These are phyloP conservation scores for Psittacula echo DNA, from an alignment of 2,797 vertebrate species.

Conservation along the genomic window DNA sequence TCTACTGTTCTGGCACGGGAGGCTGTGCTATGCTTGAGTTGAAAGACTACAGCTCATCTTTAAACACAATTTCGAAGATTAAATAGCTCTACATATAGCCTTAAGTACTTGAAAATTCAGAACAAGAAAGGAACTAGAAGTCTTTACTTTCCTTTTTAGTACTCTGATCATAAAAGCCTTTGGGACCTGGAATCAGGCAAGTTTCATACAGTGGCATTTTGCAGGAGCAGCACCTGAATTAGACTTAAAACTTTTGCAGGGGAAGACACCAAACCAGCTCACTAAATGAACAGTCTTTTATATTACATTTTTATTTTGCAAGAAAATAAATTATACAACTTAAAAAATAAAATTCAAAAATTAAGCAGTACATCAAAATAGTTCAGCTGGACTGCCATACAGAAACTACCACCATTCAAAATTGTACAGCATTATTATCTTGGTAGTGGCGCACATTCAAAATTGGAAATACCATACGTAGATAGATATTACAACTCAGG, in stretches of 20 bases:
- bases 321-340: slow-evolving; percentile 95
- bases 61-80: not conserved
- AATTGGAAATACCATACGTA: slow-evolving; percentile 77
- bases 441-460: slow-evolving; percentile 85
- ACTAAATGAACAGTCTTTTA: slow-evolving; percentile 74
- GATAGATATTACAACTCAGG: slow-evolving; percentile 79
- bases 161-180: not conserved
- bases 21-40: not conserved
- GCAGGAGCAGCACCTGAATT: slow-evolving; percentile 13
- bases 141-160: not conserved
- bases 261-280: slow-evolving; percentile 66
- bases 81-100: not conserved
- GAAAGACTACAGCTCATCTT: not conserved
- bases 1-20: not conserved
- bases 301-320: slow-evolving; percentile 91
- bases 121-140: not conserved
- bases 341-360: slow-evolving; percentile 87
- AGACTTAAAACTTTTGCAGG: not conserved
- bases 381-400: slow-evolving; percentile 82
- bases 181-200: not conserved
- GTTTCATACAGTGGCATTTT: not conserved
- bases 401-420: slow-evolving; percentile 83
- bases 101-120: not conserved
- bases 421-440: slow-evolving; percentile 79
- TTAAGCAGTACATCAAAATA: slow-evolving; percentile 86